Conservation (phyloP, 2,113 vertebrate species). For the Edolisoma coerulescens region DNA sequence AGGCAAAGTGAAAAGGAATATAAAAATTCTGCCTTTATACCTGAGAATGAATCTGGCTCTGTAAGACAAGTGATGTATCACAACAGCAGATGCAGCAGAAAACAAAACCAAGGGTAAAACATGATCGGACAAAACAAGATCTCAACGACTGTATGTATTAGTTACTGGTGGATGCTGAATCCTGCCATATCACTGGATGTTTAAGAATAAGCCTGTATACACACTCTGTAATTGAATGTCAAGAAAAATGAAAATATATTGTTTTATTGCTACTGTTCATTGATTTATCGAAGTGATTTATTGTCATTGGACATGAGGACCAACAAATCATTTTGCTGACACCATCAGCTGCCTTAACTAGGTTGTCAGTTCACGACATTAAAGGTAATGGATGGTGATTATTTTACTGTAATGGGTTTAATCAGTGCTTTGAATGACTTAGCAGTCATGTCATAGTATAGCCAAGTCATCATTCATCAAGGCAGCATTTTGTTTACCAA, state of each 20-base stretch:
- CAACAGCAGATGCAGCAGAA: neutral
- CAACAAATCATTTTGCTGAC: conserved; percentile 81
- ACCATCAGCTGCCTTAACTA: conserved; percentile 83
- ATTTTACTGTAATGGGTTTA: conserved; percentile 83
- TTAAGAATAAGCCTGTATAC: conserved; percentile 75
- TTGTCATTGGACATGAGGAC: conserved; percentile 68
- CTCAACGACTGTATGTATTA: conserved; percentile 7
- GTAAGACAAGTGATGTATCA: neutral
- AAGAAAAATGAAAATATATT: conserved; percentile 83
- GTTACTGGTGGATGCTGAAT: conserved; percentile 38
- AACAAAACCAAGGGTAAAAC: neutral
- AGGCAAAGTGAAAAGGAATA: neutral
- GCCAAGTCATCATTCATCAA: conserved; percentile 76
- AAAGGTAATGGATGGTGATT: conserved; percentile 84
- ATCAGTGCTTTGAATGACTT: conserved; percentile 81
- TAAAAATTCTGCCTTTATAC: neutral
- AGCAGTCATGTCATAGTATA: conserved; percentile 73
- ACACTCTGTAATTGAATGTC: conserved; percentile 79
- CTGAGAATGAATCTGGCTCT: neutral
- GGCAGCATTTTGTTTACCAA: conserved; percentile 76
- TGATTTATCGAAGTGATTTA: conserved; percentile 82
- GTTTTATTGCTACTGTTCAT: conserved; percentile 80
- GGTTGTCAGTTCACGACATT: conserved; percentile 81
- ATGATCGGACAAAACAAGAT: neutral
- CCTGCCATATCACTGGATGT: conserved; percentile 55